A percentile compares a stretch with the other conserved stretches of the same genome.
These are phyloP conservation scores for Pantala flavescens DNA, from an alignment of 1,140 invertebrate genomes.

Conservation along the genomic window DNA sequence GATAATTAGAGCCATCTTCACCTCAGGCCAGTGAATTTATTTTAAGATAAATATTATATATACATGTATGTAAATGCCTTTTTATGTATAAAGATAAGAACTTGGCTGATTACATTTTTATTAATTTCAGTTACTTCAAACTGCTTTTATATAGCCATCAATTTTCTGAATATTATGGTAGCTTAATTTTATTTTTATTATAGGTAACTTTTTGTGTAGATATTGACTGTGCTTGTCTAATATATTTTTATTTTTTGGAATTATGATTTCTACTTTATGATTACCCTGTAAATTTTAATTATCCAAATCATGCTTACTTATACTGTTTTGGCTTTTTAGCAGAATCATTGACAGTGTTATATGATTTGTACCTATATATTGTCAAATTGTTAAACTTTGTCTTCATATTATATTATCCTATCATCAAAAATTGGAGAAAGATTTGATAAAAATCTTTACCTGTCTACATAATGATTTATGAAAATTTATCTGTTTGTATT, in stretches of 20 bases:
- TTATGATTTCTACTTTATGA: not conserved
- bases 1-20: not conserved
- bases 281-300: not conserved
- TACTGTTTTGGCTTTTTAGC: too few species aligned
- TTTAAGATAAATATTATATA: not conserved
- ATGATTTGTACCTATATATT: too few species aligned
- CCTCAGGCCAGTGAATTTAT: not conserved
- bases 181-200: conserved; percentile 8
- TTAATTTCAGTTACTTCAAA: not conserved
- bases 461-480: too few species aligned
- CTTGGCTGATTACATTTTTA: not conserved
- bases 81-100: not conserved
- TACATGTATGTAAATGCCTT: not conserved
- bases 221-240: not conserved
- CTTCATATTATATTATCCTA: too few species aligned
- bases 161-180: not conserved
- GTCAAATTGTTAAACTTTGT: too few species aligned
- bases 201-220: conserved; percentile 1
- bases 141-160: not conserved
- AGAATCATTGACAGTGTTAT: too few species aligned
- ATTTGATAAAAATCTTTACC: too few species aligned
- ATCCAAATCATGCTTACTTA: not conserved
- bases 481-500: too few species aligned
- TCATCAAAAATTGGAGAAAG: too few species aligned
- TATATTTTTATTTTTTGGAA: not conserved